Base-by-base conservation (phyloP, 2,797 vertebrate species). In the Periparus ater region DNA sequence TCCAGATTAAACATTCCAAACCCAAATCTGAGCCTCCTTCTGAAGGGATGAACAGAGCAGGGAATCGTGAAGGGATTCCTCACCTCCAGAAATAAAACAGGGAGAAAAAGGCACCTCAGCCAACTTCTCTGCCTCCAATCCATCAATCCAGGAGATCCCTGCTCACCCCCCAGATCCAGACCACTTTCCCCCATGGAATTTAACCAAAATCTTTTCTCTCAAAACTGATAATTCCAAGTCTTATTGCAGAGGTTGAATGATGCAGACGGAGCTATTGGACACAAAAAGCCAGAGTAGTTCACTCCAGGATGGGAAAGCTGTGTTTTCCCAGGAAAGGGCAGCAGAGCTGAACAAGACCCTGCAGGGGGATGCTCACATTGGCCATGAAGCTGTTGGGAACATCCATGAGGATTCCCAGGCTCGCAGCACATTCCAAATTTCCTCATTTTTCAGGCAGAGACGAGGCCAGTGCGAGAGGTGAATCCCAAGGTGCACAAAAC, bases 161-260 rank as follows among this genome's bases (percentile, higher is more conserved):
- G 22, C 21, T 54, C 34, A 17, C 8, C 18, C 9, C 8, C 10
- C 27, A 51, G 4, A 36, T 21, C 42, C 54, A 53, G 45, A 17
- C 5, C 22, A 15, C n/a, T 67, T 74, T 17, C 4, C 5, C 27
- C 38, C 5, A 0, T 3, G 26, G 17, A 81, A 74, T 38, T 57
- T 4, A 57, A 5, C 10, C 27, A 9, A 18, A n/a, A 2, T 23
- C 0, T 23, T 84, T 62, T 36, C 10, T 54, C 36, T 23, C 21
- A 34, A 4, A 22, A 15, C 5, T 16, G 11, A 44, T 2, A 21
- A 30, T 17, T 6, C 47, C 21, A 3, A 0, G 3, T 3, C 1
- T 14, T 10, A 16, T 8, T 16, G 48, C 54, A 75, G 62, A 6
- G 67, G 26, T 54, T 47, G 7, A 32, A 36, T 2, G 6, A 15